Conservation (phyloP, 2,888 invertebrate genomes). For the Callyntrura guangdongensis region DNA sequence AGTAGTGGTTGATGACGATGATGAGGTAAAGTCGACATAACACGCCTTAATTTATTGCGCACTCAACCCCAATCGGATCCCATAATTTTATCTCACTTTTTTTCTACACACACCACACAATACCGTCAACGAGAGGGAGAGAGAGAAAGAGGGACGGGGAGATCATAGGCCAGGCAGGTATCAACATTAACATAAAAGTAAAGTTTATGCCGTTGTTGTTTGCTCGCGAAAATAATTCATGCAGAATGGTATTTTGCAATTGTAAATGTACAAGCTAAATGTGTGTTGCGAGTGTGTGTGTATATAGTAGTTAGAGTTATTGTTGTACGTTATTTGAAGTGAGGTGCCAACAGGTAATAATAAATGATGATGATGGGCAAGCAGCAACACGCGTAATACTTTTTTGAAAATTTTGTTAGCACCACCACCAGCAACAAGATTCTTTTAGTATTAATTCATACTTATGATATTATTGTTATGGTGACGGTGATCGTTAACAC, state of each 20-base stretch:
- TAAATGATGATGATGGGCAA: constrained; percentile 68
- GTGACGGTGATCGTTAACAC: background rate
- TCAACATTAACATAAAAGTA: constrained; percentile 21
- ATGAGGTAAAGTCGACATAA: constrained; percentile 39
- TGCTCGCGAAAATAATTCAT: constrained; percentile 1
- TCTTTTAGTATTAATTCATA: constrained; percentile 35
- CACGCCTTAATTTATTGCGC: constrained; percentile 74
- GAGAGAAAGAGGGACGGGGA: constrained; percentile 4
- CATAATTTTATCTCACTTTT: constrained; percentile 67
- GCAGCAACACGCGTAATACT: constrained; percentile 64
- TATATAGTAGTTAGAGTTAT: constrained; percentile 10
- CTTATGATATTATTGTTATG: background rate
- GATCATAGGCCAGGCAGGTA: constrained; percentile 1
- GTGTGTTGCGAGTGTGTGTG: too few relatives aligned
- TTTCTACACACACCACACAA: background rate
- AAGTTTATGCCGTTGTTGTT: background rate
- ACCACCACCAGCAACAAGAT: constrained; percentile 1
- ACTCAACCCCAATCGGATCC: constrained; percentile 71
- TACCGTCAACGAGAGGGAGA: background rate
- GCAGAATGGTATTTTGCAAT: constrained; percentile 5
- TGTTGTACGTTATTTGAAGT: constrained; percentile 70
- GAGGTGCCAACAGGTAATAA: constrained; percentile 77
- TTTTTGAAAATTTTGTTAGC: constrained; percentile 1
- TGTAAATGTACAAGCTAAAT: background rate
- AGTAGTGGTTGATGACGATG: constrained; percentile 36